Evolutionary conservation across 2,888 invertebrate genomes (phyloP).

Genomic region (Spodoptera picta): DNA sequence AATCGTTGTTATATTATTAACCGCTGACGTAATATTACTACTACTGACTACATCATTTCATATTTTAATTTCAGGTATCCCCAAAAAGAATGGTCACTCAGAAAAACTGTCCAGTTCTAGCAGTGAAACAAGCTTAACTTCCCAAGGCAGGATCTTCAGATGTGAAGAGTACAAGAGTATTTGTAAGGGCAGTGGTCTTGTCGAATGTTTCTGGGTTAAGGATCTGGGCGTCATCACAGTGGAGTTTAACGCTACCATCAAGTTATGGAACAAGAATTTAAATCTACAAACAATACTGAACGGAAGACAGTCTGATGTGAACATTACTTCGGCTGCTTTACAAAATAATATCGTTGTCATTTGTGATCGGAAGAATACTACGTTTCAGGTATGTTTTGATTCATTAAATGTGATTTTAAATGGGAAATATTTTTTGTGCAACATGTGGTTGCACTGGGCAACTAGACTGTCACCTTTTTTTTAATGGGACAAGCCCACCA

Average conservation of each 20-base stretch:
- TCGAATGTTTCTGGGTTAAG: constrained; percentile 76
- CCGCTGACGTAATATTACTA: too few relatives aligned
- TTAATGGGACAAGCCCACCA: too few relatives aligned
- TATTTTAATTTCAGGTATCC: constrained; percentile 63
- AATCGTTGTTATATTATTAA: too few relatives aligned
- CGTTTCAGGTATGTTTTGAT: constrained; percentile 74
- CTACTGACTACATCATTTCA: too few relatives aligned
- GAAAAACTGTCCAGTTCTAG: constrained; percentile 73
- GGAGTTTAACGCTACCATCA: constrained; percentile 78
- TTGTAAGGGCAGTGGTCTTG: constrained; percentile 69
- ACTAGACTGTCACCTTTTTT: too few relatives aligned
- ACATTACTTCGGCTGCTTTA: constrained; percentile 74
- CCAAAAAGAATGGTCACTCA: constrained; percentile 67
- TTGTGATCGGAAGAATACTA: constrained; percentile 75
- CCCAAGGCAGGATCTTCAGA: constrained; percentile 69
- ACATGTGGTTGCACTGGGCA: too few relatives aligned
- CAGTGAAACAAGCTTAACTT: constrained; percentile 73
- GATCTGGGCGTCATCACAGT: constrained; percentile 77
- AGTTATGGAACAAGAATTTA: constrained; percentile 76
- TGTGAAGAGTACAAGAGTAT: constrained; percentile 69
- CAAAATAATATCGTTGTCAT: constrained; percentile 77
- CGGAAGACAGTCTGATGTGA: constrained; percentile 72
- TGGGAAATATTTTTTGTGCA: too few relatives aligned
- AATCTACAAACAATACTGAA: constrained; percentile 73
- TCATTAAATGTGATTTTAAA: too few relatives aligned